Base-by-base conservation (phyloP, 2,113 vertebrate genomes). In the Australoheros scitulus region DNA sequence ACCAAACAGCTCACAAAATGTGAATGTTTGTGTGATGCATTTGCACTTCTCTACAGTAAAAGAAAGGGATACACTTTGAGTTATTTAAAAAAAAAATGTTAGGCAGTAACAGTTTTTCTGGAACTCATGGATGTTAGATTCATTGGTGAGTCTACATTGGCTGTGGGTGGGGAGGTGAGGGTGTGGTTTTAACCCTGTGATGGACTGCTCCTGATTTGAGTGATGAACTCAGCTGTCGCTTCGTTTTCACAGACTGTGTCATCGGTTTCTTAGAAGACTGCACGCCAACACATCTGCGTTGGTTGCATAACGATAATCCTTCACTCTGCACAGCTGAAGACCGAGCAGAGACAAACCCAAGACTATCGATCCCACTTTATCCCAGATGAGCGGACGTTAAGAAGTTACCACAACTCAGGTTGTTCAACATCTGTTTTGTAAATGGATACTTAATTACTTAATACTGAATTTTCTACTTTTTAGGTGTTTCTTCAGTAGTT, bases 31-130 rank as follows among this genome's bases (percentile, higher is more conserved):
- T 18, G 41, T 8, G 41, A 70, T 5, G 47, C 11, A 26, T 50
- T 50, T 0, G 26, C 26, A 50, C 50, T 50, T 70, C 15, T 22
- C 0, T 70, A 29, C 22, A 50, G 64, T 0, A 7, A 70, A 70
- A 50, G 41, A 47, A 68, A 68, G 15, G 0, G 15, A 47, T 18
- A 68, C 1, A 47, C 1, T 41, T 41, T 11, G 9, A 38, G 8
- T 10, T 41, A 3, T 41, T 41, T 41, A 29, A 29, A 29, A 29
- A 29, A 41, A 41, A 41, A 11, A 41, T 41, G 38, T 41, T 41
- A 11, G 38, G 9, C 2, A 38, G 36, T 10, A 38, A 41, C 7
- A 7, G 34, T 36, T 36, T 36, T 36, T 7, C 38, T 11, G 38
- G 38, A 11, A 3, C 10, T 11, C 38, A 13, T 43, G 11, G 11